Base-by-base conservation (phyloP, 2,113 vertebrate genomes). In the Pterophyllum scalare region DNA sequence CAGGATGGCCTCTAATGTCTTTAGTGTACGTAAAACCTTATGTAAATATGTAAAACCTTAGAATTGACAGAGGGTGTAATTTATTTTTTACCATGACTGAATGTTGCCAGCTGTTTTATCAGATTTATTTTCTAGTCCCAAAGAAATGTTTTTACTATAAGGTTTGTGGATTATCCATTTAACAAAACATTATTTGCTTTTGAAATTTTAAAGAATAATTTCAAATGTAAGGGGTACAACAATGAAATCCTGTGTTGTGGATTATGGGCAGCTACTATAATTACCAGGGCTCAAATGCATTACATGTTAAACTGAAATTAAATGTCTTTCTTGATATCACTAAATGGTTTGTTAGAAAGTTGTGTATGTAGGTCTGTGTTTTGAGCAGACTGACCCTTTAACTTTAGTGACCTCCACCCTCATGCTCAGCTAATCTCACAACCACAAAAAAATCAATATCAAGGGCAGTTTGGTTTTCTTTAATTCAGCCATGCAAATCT, bases 391-490 rank as follows among this genome's bases (percentile, higher is more conserved):
- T 17, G 77, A 86, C 64, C 40, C 13, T 74, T 64, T 60, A 72
- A 75, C 52, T 49, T 65, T 2, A 31, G 76, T 87, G 85, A 92
- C 88, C 87, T 91, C 84, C 35, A 22, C 81, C 46, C 84, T 33
- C 17, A 14, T 33, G 67, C 74, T 79, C 22, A 65, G 20, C 60
- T 61, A 82, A 76, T 28, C 33, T 80, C 59, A 83, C 74, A 54
- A 79, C 19, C 8, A 54, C 24, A 20, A 60, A 59, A 84, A 22
- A 26, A 46, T 57, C 75, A 20, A 65, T 58, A 81, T 70, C 52
- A 79, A 59, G 79, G 61, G 35, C 31, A 60, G 46, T 61, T 61
- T 46, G 84, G 26, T 85, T 75, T 83, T 84, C 26, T 83, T 81
- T 61, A 61, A 80, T 56, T 79, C 59, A 84, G 62, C 67, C 77